Conservation (phyloP, 1,140 invertebrate species). For the Battus philenor region DNA sequence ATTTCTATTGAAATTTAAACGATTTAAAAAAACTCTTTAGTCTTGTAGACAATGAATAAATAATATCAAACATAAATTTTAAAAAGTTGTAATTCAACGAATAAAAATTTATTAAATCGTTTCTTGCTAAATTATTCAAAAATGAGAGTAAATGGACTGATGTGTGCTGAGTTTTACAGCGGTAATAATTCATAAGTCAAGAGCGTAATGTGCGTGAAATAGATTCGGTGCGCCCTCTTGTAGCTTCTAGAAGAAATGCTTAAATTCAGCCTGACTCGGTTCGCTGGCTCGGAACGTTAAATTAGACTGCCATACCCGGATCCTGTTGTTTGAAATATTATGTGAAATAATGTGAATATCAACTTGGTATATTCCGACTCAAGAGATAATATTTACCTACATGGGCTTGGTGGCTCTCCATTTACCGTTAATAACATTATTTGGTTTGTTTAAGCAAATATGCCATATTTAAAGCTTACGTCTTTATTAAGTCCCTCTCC, state of each 20-base stretch:
- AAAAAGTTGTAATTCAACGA: too few species aligned
- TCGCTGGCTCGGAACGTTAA: slow-evolving; percentile 45
- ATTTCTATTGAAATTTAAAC: too few species aligned
- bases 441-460: background rate
- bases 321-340: slow-evolving; percentile 46
- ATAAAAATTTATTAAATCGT: slow-evolving; percentile 12
- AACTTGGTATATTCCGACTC: slow-evolving; percentile 18
- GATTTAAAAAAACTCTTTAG: too few species aligned
- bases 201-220: slow-evolving; percentile 58
- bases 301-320: slow-evolving; percentile 40
- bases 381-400: slow-evolving; percentile 19
- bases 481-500: too few species aligned
- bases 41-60: too few species aligned
- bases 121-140: slow-evolving; percentile 36
- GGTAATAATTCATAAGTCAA: slow-evolving; percentile 56
- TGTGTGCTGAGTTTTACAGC: slow-evolving; percentile 59
- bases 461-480: background rate
- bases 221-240: slow-evolving; percentile 45
- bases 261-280: slow-evolving; percentile 35
- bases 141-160: slow-evolving; percentile 52
- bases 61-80: too few species aligned
- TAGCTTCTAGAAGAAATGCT: slow-evolving; percentile 47
- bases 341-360: slow-evolving; percentile 34
- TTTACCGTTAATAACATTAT: slow-evolving; percentile 3
- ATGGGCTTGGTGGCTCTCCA: background rate